These are phyloP conservation scores for Alviniconcha marisindica DNA, from an alignment of 1,140 invertebrate genomes.

Conservation along the genomic window DNA sequence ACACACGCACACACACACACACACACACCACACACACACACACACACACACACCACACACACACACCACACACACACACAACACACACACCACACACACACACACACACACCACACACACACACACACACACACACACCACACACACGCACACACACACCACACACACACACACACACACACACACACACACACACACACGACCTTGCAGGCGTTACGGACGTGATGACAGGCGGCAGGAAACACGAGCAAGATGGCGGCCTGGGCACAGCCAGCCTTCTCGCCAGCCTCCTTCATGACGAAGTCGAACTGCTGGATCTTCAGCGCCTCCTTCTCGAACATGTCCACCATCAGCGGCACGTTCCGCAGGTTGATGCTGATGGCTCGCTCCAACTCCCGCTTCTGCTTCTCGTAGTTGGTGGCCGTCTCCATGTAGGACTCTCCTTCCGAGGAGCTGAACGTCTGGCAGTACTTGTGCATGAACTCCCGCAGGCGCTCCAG, in stretches of 20 bases:
- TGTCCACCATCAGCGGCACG: slow-evolving; percentile 52
- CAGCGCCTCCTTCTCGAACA: slow-evolving; percentile 57
- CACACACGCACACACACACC: no score
- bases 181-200: no score
- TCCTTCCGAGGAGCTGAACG: slow-evolving; percentile 52
- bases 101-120: no score
- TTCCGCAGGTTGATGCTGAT: slow-evolving; percentile 52
- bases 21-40: no score
- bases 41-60: no score
- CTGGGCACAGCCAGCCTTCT: slow-evolving; percentile 48
- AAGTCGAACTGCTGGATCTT: slow-evolving; percentile 53
- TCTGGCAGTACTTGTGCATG: slow-evolving; percentile 60
- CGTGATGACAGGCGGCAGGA: slow-evolving; percentile 59
- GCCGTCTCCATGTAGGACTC: slow-evolving; percentile 61
- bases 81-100: no score
- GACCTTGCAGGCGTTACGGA: slow-evolving; percentile 54
- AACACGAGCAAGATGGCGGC: slow-evolving; percentile 60
- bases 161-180: no score
- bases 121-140: no score
- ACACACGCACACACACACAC: no score
- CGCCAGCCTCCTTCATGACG: slow-evolving; percentile 51
- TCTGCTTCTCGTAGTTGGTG: slow-evolving; percentile 62
- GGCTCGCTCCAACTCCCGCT: slow-evolving; percentile 51
- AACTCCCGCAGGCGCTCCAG: slow-evolving; percentile 52
- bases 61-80: no score